phyloP scores from a whole-genome alignment of 2,113 vertebrate species.

The Nycticorax nycticorax region DNA sequence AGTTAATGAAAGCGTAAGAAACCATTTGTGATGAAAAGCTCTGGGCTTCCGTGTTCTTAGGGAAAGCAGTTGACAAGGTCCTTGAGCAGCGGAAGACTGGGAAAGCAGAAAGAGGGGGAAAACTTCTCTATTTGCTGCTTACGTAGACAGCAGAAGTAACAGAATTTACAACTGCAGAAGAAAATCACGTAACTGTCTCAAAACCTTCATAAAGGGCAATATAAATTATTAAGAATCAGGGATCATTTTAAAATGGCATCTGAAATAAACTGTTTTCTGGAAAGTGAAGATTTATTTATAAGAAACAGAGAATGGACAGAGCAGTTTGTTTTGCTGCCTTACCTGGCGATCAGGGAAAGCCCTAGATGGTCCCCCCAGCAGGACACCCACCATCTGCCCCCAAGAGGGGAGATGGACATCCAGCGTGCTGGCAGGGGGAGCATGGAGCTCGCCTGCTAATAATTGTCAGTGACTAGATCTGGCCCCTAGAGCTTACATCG shows the following conservation, averaged over 20 bases:
- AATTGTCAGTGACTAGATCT: background rate
- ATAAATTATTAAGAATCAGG: background rate
- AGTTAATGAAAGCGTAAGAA: background rate
- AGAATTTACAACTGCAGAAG: background rate
- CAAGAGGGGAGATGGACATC: background rate
- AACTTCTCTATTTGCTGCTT: background rate
- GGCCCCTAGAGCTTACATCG: background rate
- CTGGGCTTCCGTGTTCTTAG: background rate
- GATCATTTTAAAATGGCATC: background rate
- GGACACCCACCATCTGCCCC: rapidly evolving
- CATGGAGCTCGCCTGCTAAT: rapidly evolving
- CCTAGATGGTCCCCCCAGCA: no score
- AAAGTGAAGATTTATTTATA: background rate
- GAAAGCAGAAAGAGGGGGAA: background rate
- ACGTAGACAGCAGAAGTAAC: background rate
- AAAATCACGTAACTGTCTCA: background rate
- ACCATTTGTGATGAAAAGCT: background rate
- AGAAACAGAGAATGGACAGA: background rate
- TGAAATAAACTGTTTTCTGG: background rate
- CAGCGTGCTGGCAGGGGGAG: no score
- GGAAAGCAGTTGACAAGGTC: background rate
- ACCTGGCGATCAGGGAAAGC: rapidly evolving
- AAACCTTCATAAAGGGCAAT: background rate
- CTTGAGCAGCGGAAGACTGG: background rate
- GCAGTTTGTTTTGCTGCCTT: background rate